Conservation (phyloP, 2,113 vertebrate genomes). For the Lepus europaeus region DNA sequence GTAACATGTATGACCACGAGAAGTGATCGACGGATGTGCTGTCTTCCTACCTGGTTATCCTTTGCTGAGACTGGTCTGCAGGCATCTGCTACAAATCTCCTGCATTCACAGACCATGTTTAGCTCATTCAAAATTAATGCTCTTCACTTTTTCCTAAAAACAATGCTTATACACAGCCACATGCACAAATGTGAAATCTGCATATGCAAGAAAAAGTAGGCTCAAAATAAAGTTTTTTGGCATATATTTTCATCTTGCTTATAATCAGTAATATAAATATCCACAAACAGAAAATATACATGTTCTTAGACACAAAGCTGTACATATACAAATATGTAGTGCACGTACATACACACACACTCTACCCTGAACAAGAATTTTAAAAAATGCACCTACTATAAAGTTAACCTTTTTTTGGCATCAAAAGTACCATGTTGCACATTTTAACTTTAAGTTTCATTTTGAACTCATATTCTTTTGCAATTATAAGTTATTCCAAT, state of each 20-base stretch:
- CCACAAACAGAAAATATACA: not conserved
- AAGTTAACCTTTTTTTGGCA: not conserved
- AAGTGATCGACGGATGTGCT: not conserved
- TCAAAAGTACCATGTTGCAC: not conserved
- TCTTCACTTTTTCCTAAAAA: conserved; percentile 23
- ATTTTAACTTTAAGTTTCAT: not conserved
- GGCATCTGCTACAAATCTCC: not conserved
- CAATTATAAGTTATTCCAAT: not conserved
- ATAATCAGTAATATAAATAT: not conserved
- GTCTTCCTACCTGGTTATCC: not conserved
- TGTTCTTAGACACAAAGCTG: not conserved
- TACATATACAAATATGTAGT: not conserved
- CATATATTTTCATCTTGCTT: not conserved
- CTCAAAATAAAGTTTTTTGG: not conserved
- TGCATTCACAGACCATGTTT: not conserved
- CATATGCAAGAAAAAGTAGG: not conserved
- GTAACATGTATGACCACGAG: not conserved
- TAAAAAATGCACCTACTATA: not conserved
- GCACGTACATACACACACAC: not conserved
- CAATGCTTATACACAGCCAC: not conserved
- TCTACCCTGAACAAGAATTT: not conserved
- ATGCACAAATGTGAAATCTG: not conserved
- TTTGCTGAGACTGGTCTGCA: not conserved
- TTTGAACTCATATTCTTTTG: not conserved
- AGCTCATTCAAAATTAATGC: not conserved